Conservation (phyloP, 2,888 invertebrate genomes). For the Eristalis arbustorum region DNA sequence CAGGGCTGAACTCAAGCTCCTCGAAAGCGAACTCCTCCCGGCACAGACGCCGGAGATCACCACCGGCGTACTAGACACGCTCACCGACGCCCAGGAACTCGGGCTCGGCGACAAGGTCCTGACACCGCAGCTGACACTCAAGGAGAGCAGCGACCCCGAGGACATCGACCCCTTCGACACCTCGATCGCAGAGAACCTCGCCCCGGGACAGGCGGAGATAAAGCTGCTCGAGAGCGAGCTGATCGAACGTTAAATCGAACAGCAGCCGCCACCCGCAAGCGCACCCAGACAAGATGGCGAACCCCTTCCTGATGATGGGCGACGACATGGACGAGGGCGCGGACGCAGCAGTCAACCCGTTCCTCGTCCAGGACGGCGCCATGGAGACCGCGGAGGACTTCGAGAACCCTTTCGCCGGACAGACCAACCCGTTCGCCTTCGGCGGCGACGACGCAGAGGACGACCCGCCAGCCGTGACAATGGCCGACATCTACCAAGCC, state of each 20-base stretch:
- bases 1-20: conserved; percentile 87
- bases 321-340: conserved; percentile 83
- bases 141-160: conserved; percentile 78
- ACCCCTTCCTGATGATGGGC: conserved; percentile 90
- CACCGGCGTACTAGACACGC: conserved; percentile 78
- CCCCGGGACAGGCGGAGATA: conserved; percentile 89
- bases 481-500: conserved; percentile 61
- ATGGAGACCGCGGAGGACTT: conserved; percentile 78
- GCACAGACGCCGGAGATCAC: conserved; percentile 74
- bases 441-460: conserved; percentile 78
- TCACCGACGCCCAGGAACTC: conserved; percentile 80
- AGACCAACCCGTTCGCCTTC: conserved; percentile 86
- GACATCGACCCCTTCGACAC: conserved; percentile 93
- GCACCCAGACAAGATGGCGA: conserved; percentile 83
- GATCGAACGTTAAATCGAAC: conserved; percentile 81
- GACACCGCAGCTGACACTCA: conserved; percentile 82
- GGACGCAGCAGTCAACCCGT: conserved; percentile 83
- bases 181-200: conserved; percentile 88
- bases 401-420: conserved; percentile 86
- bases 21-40: conserved; percentile 88
- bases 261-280: not conserved
- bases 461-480: conserved; percentile 61
- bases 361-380: conserved; percentile 82
- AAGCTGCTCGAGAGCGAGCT: conserved; percentile 89
- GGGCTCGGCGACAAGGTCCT: conserved; percentile 86